Evolutionary conservation across 2,888 invertebrate species (phyloP), one percentile per base, ranked within the genome.

Genomic region (Aplocera efformata): DNA sequence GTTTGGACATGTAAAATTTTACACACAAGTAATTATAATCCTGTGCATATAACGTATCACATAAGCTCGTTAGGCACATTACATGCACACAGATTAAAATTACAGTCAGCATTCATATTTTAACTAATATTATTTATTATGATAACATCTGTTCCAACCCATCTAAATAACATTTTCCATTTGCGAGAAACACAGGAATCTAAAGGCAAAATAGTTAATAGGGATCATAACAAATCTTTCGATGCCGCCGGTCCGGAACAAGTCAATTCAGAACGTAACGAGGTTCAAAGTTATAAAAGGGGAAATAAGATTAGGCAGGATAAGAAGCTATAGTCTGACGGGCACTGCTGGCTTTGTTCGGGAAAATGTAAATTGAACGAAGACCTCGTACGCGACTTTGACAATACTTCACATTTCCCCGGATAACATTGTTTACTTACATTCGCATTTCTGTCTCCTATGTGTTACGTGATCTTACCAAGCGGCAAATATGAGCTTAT

Each of bases 341-440:
- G 59, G 60, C 56, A 56, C 48, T 56, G 61, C 51, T 56, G 59
- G 65, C 17, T 48, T 71, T 68, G 66, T 66, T 59, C 51, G 41
- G 49, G 60, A 63, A 72, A 75, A 78, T 76, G 71, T 68, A 73
- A 73, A 77, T 74, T 56, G 58, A 45, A 48, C 50, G 30, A 47
- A 60, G 53, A 58, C 43, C 42, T 39, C 42, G 39, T 48, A 42
- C 40, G 38, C 38, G 45, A 45, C 51, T 54, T 48, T 47, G 52
- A 52, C 49, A 48, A 45, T 53, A 47, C 46, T 50, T 49, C 48
- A 54, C 52, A 49, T 53, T 43, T 50, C 36, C 40, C 34, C 29
- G 24, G 50, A 50, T 55, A 55, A 55, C 55, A 32, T 52, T 48
- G 46, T 55, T 53, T 53, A 51, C 53, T 53, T 53, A 51, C 53